Base-by-base conservation (phyloP, 2,797 vertebrate species). In the Oophaga sylvatica region DNA sequence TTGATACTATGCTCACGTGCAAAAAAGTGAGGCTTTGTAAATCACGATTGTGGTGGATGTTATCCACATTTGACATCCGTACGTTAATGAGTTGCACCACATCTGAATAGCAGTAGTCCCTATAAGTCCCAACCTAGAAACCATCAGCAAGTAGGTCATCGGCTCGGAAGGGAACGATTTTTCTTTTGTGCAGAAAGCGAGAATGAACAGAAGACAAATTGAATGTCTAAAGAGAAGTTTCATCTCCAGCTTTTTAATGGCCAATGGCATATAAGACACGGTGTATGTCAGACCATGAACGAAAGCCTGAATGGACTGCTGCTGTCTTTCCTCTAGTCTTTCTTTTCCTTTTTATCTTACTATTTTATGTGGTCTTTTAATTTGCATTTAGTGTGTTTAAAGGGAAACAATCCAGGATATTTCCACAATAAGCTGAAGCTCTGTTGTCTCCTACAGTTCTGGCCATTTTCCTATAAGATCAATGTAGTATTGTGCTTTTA, bases 261-360 rank as follows among this genome's bases (percentile, higher is more conserved):
- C 15, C 65, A 13, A 5, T 12, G 53, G 12, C 16, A 13, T 56
- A 5, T 16, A 31, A 15, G 20, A 67, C 29, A n/a, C 29, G 26
- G 57, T 29, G 19, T 81, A 22, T 12, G 26, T 67, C n/a, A 20
- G 67, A 80, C n/a, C 89, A 91, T 91, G 95, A 95, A 95, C 91
- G 95, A 95, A 95, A 95, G 95, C 95, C 95, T 96, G 95, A 94
- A 95, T 96, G 94, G 92, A 91, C 91, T 92, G 81, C 19, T 77
- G 60, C 92, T 88, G 22, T 75, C 41, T 95, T 91, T 95, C 94
- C 92, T 95, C 92, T 93, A 91, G 92, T 95, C 93, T 95, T 2
- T 77, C 92, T 77, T 92, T 91, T 35, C 92, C 93, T 63, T 92
- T 93, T 92, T 26, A 94, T 65, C 65, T 45, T 93, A 90, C 90